phyloP scores from a whole-genome alignment of 2,797 vertebrate species.

The Myiothlypis chrysogaster region DNA sequence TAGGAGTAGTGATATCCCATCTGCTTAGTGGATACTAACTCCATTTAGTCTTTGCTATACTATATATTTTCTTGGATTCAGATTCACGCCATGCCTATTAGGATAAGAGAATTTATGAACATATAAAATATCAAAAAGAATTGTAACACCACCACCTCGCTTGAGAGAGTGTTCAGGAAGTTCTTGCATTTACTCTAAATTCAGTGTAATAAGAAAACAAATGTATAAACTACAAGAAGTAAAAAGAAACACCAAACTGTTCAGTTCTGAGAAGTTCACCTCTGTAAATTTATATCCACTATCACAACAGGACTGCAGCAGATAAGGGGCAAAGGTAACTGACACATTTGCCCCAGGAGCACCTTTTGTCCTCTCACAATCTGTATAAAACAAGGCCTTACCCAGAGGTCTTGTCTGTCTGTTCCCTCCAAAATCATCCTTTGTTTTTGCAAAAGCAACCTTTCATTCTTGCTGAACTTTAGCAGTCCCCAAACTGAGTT shows the following conservation, averaged over 20 bases:
- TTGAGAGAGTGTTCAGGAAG: not conserved
- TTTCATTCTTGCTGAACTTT: constrained; percentile 28
- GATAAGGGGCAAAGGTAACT: not conserved
- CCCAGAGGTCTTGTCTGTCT: not conserved
- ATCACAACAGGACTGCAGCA: not conserved
- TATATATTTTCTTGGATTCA: not conserved
- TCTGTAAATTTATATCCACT: not conserved
- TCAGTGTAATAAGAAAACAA: not conserved
- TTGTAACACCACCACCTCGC: not conserved
- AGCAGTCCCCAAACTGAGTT: not conserved
- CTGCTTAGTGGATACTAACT: not conserved
- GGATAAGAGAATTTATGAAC: not conserved
- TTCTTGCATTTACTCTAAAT: not conserved
- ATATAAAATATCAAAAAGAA: not conserved
- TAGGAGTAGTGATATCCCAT: not conserved
- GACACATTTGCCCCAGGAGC: not conserved
- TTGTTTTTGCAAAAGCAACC: constrained; percentile 12
- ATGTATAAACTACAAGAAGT: not conserved
- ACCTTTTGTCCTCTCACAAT: not conserved
- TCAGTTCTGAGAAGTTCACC: not conserved
- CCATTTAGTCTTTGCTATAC: not conserved
- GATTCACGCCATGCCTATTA: not conserved
- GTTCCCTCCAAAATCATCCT: not conserved
- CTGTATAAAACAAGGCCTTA: not conserved
- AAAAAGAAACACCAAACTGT: not conserved